Percentiles rank a stretch among this genome's conserved stretches.
Evolutionary conservation across 2,888 invertebrate species (phyloP).

Genomic region (Cynaeus angustus): DNA sequence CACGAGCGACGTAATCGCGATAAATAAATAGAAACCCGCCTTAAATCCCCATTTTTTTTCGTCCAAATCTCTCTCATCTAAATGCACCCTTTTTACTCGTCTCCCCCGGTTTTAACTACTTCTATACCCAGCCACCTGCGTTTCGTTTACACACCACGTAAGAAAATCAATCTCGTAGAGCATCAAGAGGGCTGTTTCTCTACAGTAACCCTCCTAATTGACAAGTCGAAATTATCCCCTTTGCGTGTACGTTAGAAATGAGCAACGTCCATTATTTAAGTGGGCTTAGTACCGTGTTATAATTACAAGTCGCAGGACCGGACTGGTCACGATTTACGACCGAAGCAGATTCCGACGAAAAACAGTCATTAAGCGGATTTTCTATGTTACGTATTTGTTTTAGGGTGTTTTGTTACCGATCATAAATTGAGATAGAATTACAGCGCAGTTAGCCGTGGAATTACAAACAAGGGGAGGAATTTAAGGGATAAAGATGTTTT

Average conservation of each 20-base stretch:
- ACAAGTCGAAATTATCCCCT: slow-evolving; percentile 18
- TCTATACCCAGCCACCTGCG: slow-evolving; percentile 1
- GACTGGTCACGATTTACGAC: not conserved
- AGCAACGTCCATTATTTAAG: slow-evolving; percentile 15
- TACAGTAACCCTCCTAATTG: slow-evolving; percentile 9
- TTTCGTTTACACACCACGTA: slow-evolving; percentile 12
- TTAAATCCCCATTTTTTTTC: too few species aligned
- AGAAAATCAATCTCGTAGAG: slow-evolving; percentile 14
- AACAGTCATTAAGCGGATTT: slow-evolving; percentile 18
- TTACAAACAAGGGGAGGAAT: not conserved
- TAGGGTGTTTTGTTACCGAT: slow-evolving; percentile 6
- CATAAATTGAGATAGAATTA: not conserved
- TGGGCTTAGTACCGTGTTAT: slow-evolving; percentile 18
- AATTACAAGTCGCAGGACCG: slow-evolving; percentile 3
- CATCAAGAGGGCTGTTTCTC: slow-evolving; percentile 16
- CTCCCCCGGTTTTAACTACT: too few species aligned
- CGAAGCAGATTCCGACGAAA: not conserved
- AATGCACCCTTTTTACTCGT: too few species aligned
- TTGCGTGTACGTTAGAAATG: slow-evolving; percentile 21
- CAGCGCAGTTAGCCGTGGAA: not conserved
- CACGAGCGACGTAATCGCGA: too few species aligned
- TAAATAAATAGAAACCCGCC: too few species aligned
- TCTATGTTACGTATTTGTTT: not conserved
- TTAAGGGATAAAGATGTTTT: not conserved
- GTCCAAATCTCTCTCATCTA: too few species aligned